Evolutionary conservation across 37 sponge, comb jelly and placozoan genomes (phyloP).

Genomic region (Crambe crambe): DNA sequence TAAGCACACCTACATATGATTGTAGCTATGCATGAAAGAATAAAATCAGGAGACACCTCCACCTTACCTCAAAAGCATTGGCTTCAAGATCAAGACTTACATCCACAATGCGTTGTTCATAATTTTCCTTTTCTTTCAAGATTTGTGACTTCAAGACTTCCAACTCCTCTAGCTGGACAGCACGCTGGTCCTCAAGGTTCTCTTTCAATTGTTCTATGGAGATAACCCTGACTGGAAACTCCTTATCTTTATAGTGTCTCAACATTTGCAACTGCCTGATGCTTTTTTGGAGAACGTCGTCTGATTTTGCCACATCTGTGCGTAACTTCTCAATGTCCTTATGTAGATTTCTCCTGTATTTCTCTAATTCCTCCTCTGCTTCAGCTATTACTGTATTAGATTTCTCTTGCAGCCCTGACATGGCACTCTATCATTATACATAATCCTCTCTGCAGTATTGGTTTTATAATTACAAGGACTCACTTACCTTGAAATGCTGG

Average conservation of each 20-base stretch:
- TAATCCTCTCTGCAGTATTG: too few species aligned
- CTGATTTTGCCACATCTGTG: slow-evolving; percentile 2
- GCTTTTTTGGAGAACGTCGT: neutral
- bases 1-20: slow-evolving; percentile 27
- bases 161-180: neutral
- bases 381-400: slow-evolving; percentile 11
- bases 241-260: slow-evolving; percentile 60
- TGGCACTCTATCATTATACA: slow-evolving; percentile 18
- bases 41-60: neutral
- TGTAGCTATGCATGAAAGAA: too few species aligned
- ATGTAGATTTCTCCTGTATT: neutral
- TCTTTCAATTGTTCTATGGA: slow-evolving; percentile 50
- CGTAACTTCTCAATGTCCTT: slow-evolving; percentile 9
- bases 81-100: slow-evolving; percentile 24
- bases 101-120: slow-evolving; percentile 24
- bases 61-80: slow-evolving; percentile 33
- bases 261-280: slow-evolving; percentile 22
- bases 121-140: slow-evolving; percentile 34
- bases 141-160: slow-evolving; percentile 33
- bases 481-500: slow-evolving; percentile 57
- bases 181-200: neutral
- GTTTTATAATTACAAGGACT: too few species aligned
- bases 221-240: slow-evolving; percentile 50
- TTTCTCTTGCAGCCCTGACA: slow-evolving; percentile 25
- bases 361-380: slow-evolving; percentile 14